Evolutionary conservation across 2,113 vertebrate genomes (phyloP).

Genomic region (Lophura nycthemera): DNA sequence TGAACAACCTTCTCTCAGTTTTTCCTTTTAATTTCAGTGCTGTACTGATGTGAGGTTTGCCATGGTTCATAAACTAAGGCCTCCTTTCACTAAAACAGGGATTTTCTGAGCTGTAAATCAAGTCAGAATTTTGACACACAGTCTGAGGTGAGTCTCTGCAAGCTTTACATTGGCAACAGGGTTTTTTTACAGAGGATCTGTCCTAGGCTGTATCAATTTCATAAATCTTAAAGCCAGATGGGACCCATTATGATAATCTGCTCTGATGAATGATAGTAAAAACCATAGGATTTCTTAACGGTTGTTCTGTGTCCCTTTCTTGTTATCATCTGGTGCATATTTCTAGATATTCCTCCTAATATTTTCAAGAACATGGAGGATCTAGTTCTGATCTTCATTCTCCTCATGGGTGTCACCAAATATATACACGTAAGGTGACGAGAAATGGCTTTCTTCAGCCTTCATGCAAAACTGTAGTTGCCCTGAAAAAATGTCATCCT

Average conservation of each 20-base stretch:
- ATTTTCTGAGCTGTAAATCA: conserved; percentile 41
- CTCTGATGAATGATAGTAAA: background rate
- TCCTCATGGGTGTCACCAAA: background rate
- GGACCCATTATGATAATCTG: background rate
- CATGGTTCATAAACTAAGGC: background rate
- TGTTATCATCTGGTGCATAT: background rate
- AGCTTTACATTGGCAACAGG: background rate
- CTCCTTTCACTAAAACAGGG: background rate
- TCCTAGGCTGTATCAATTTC: background rate
- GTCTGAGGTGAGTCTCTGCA: background rate
- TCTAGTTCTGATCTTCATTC: background rate
- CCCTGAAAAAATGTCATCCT: background rate
- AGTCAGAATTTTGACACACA: background rate
- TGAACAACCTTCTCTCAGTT: background rate
- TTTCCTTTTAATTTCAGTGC: background rate
- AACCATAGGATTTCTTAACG: background rate
- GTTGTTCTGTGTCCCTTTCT: background rate
- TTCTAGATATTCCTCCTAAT: background rate
- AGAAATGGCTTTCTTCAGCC: background rate
- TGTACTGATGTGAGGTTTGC: background rate
- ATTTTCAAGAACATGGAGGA: background rate
- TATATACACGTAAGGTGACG: background rate
- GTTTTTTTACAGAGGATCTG: background rate
- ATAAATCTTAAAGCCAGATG: conserved; percentile 29
- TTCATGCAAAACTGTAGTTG: background rate